Percentiles rank a stretch among this genome's conserved stretches.
Conservation (phyloP, 2,888 invertebrate species). For the Omphaloscelis lunosa region DNA sequence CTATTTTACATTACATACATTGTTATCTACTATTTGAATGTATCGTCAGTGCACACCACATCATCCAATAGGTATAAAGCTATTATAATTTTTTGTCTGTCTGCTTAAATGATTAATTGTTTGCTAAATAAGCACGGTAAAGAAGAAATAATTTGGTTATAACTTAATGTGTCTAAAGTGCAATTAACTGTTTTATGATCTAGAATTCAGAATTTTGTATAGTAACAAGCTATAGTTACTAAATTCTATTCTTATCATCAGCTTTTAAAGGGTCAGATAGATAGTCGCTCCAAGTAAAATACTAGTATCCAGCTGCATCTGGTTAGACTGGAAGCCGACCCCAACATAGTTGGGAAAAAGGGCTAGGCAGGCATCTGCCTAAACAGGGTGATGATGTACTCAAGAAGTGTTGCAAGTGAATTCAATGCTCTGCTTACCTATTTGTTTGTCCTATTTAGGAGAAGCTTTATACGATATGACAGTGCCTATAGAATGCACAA, state of each 20-base stretch:
- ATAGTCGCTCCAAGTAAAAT: too few species aligned
- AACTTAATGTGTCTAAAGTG: background rate
- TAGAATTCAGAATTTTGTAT: background rate
- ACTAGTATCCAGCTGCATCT: too few species aligned
- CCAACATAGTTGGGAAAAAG: too few species aligned
- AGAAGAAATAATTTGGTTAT: background rate
- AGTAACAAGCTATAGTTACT: background rate
- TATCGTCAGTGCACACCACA: background rate
- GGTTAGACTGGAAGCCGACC: too few species aligned
- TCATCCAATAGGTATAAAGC: background rate
- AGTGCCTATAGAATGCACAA: background rate
- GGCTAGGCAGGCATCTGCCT: too few species aligned
- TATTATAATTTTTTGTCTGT: background rate
- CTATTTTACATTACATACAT: background rate
- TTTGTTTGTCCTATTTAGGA: background rate
- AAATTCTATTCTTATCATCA: background rate
- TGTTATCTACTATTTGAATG: background rate
- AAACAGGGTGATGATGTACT: background rate
- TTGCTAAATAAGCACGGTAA: background rate
- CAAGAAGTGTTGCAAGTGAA: background rate
- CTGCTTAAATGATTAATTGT: slow-evolving; percentile 8
- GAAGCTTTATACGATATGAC: background rate
- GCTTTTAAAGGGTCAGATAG: background rate
- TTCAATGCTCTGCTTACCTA: background rate
- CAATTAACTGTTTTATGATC: slow-evolving; percentile 1